Conservation (phyloP, 1,140 invertebrate species). For the Sitodiplosis mosellana region DNA sequence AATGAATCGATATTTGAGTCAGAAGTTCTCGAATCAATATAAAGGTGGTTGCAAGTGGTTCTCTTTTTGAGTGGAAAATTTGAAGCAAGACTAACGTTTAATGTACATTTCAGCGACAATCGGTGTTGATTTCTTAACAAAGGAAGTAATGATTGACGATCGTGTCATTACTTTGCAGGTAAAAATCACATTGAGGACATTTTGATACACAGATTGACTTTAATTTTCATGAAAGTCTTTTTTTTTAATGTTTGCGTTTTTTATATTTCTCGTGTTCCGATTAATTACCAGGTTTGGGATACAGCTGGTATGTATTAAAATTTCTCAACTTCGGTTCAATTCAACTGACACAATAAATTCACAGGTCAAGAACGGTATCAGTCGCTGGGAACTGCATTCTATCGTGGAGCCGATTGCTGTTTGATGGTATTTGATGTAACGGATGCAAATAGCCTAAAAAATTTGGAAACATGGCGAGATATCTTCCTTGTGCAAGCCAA, state of each 20-base stretch:
- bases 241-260: conserved; percentile 1
- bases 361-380: conserved; percentile 88
- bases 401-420: conserved; percentile 98
- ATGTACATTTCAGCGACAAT: conserved; percentile 60
- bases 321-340: neutral
- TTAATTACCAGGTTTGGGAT: conserved; percentile 91
- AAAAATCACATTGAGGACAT: too few species aligned
- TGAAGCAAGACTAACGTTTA: too few species aligned
- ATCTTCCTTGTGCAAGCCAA: conserved; percentile 98
- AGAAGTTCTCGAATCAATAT: conserved; percentile 99
- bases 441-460: conserved; percentile 93
- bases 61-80: too few species aligned
- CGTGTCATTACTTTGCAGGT: conserved; percentile 98
- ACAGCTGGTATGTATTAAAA: conserved; percentile 56
- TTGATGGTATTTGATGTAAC: conserved; percentile 97
- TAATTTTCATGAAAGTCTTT: neutral
- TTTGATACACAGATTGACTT: too few species aligned
- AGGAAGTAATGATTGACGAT: conserved; percentile 97
- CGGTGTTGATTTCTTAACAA: conserved; percentile 98
- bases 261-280: neutral
- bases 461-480: conserved; percentile 96
- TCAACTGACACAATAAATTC: too few species aligned
- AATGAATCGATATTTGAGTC: conserved; percentile 99
- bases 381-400: conserved; percentile 97
- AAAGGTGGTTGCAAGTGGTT: too few species aligned